These are phyloP conservation scores for Maniola jurtina DNA, from an alignment of 1,140 invertebrate species.

Conservation along the genomic window DNA sequence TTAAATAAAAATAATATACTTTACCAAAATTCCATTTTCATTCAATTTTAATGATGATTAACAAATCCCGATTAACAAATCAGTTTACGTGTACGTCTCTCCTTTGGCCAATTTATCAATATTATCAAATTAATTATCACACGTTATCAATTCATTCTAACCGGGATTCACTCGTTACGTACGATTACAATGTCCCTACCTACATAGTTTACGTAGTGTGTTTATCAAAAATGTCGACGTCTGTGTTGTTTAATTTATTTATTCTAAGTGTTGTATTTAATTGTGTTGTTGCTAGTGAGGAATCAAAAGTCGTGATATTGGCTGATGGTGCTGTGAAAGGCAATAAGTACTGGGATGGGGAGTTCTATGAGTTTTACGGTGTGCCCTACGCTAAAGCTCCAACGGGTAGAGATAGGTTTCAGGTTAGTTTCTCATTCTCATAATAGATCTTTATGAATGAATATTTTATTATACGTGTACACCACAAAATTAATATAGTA, in stretches of 20 bases:
- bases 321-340: slow-evolving; percentile 51
- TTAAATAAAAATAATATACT: no score
- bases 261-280: slow-evolving; percentile 38
- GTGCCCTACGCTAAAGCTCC: slow-evolving; percentile 61
- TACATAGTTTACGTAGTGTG: no score
- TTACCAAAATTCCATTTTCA: no score
- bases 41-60: not conserved
- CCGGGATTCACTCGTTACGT: slow-evolving; percentile 17
- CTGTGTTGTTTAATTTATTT: slow-evolving; percentile 38
- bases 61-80: slow-evolving; percentile 6
- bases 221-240: slow-evolving; percentile 30
- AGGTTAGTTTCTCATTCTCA: slow-evolving; percentile 39
- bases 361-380: slow-evolving; percentile 64
- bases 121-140: slow-evolving; percentile 30
- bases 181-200: no score
- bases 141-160: slow-evolving; percentile 7
- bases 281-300: slow-evolving; percentile 35
- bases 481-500: no score
- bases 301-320: slow-evolving; percentile 41
- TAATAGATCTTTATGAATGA: no score
- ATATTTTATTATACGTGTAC: not conserved
- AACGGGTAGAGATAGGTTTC: slow-evolving; percentile 53
- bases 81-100: slow-evolving; percentile 23
- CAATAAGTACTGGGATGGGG: slow-evolving; percentile 64
- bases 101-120: slow-evolving; percentile 29